A percentile compares a stretch with the other conserved stretches of the same genome.
phyloP scores from a whole-genome alignment of 2,113 vertebrate species.

The Gambusia holbrooki region DNA sequence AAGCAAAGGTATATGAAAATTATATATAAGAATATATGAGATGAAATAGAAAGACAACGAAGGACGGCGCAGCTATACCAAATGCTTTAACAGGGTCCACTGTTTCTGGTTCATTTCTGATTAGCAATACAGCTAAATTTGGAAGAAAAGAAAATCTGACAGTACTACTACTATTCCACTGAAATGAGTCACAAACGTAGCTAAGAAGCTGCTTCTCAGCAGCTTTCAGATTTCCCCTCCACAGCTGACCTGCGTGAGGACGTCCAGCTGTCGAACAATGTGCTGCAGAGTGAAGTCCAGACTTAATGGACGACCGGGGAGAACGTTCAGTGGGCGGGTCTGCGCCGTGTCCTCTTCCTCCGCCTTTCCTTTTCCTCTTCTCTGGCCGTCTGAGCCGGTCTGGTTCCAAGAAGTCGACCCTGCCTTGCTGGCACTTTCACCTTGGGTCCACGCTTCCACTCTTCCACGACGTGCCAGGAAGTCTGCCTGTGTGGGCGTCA shows the following conservation, averaged over 20 bases:
- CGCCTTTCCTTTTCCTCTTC: conserved; percentile 40
- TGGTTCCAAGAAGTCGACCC: conserved; percentile 29
- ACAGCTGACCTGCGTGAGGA: conserved; percentile 88
- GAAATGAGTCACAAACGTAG: no score
- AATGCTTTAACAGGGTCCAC: no score
- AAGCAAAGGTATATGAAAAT: no score
- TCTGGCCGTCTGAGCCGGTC: conserved; percentile 1
- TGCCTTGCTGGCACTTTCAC: neutral
- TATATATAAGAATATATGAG: no score
- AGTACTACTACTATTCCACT: no score
- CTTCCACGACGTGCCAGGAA: neutral
- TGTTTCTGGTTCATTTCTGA: no score
- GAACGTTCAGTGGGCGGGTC: conserved; percentile 53
- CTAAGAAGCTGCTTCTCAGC: no score
- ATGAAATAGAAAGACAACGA: no score
- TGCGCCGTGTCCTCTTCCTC: conserved; percentile 38
- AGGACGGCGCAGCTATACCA: no score
- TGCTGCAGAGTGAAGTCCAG: conserved; percentile 82
- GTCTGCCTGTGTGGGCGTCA: conserved; percentile 1
- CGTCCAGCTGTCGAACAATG: conserved; percentile 89
- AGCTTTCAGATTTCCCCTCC: no score
- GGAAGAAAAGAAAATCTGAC: no score
- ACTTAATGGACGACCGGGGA: conserved; percentile 61
- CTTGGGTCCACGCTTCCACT: conserved; percentile 19
- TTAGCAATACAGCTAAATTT: no score